phyloP scores from a whole-genome alignment of 2,888 invertebrate species.

The Linnaemya vulpina region DNA sequence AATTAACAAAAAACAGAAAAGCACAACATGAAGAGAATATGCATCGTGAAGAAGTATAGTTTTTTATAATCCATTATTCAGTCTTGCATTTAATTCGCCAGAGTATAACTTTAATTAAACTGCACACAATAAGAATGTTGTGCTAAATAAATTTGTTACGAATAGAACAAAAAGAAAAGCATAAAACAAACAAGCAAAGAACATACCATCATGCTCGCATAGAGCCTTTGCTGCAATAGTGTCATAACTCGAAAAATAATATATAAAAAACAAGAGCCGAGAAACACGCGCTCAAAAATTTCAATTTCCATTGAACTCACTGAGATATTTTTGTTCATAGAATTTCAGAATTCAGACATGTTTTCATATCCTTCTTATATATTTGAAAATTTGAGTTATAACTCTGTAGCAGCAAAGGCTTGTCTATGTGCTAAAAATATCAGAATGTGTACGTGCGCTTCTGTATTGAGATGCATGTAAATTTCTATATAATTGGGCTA shows the following conservation, averaged over 20 bases:
- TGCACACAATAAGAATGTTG: slow-evolving; percentile 19
- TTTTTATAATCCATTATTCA: slow-evolving; percentile 28
- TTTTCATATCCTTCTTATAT: no score
- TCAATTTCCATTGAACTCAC: no score
- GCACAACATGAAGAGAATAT: slow-evolving; percentile 6
- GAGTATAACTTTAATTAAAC: slow-evolving; percentile 36
- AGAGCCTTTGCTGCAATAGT: no score
- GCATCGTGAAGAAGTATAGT: slow-evolving; percentile 26
- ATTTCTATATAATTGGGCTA: slow-evolving; percentile 9
- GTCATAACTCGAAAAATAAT: no score
- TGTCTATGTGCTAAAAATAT: no score
- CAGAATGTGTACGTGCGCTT: background rate
- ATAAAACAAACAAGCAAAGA: background rate
- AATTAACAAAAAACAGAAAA: background rate
- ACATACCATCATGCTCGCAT: background rate
- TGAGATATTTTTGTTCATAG: no score
- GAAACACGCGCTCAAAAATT: no score
- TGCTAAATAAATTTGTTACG: slow-evolving; percentile 27
- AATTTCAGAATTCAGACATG: no score
- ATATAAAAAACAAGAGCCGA: no score
- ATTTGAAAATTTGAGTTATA: no score
- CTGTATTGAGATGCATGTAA: background rate
- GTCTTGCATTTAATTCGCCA: slow-evolving; percentile 13
- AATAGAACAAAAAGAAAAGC: slow-evolving; percentile 17
- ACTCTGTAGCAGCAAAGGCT: no score